phyloP scores from a whole-genome alignment of 1,140 invertebrate genomes.

The Scylla paramamosain region DNA sequence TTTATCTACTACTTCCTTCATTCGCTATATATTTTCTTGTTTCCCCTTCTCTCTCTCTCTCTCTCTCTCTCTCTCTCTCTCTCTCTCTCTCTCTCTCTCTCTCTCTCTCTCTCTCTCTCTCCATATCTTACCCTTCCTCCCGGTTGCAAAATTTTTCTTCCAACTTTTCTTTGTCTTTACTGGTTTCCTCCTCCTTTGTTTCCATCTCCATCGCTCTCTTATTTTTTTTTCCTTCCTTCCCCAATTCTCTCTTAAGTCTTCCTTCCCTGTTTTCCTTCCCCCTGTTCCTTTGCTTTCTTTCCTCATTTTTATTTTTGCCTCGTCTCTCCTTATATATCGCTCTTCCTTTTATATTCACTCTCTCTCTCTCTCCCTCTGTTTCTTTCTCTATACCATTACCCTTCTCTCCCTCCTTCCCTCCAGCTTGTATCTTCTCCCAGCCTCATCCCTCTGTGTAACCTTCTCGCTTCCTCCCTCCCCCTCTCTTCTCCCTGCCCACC shows the following conservation, averaged over 20 bases:
- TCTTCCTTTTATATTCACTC: neutral
- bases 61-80: slow-evolving; percentile 21
- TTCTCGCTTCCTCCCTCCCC: neutral
- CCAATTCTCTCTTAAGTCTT: neutral
- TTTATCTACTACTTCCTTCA: neutral
- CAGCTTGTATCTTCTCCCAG: neutral
- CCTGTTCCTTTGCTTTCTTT: neutral
- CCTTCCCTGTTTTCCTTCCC: neutral
- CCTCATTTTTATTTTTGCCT: neutral
- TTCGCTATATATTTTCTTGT: neutral
- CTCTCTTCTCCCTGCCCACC: neutral
- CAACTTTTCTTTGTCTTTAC: neutral
- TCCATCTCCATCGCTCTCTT: neutral
- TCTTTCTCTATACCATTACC: neutral
- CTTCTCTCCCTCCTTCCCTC: neutral
- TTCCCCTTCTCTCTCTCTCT: neutral
- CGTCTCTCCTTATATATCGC: neutral
- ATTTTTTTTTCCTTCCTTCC: neutral
- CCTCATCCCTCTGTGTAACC: neutral
- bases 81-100: slow-evolving; percentile 6
- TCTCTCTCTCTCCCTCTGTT: neutral
- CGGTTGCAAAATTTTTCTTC: too few species aligned
- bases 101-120: neutral
- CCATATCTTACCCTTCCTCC: neutral
- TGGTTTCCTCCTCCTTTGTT: neutral